A percentile compares a stretch with the other conserved stretches of the same genome.
Evolutionary conservation across 2,113 vertebrate genomes (phyloP).

Genomic region (Pseudois nayaur): DNA sequence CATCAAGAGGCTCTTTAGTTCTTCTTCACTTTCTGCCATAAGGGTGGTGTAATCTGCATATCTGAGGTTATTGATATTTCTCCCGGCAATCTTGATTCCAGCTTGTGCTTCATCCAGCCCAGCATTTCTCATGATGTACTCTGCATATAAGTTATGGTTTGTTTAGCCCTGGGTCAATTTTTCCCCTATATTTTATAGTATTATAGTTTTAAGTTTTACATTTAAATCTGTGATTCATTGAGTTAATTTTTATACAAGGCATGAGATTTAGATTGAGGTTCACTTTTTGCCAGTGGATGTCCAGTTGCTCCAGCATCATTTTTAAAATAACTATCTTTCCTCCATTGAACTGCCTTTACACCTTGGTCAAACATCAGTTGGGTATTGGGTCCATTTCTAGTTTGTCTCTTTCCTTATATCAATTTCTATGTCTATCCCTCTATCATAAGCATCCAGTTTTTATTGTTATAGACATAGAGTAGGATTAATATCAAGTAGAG

Average conservation of each 20-base stretch:
- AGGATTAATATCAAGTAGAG: background rate
- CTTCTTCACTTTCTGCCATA: background rate
- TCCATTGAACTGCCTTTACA: background rate
- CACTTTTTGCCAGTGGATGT: background rate
- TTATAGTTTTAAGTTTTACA: background rate
- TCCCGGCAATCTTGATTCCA: background rate
- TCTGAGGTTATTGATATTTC: background rate
- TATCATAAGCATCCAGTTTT: background rate
- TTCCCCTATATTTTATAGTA: background rate
- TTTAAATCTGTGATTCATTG: background rate
- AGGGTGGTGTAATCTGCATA: background rate
- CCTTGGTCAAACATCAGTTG: background rate
- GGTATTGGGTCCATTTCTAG: background rate
- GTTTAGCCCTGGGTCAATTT: background rate
- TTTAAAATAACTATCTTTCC: background rate
- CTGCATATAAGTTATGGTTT: background rate
- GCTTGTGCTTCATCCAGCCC: background rate
- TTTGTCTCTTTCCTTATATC: background rate
- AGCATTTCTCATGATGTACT: background rate
- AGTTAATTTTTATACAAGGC: background rate
- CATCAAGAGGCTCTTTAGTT: background rate
- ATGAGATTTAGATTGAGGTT: background rate
- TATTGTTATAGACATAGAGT: background rate
- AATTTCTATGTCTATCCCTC: background rate
- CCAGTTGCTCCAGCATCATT: background rate